Conservation (phyloP, 2,797 vertebrate species). For the Phoebastria nigripes region DNA sequence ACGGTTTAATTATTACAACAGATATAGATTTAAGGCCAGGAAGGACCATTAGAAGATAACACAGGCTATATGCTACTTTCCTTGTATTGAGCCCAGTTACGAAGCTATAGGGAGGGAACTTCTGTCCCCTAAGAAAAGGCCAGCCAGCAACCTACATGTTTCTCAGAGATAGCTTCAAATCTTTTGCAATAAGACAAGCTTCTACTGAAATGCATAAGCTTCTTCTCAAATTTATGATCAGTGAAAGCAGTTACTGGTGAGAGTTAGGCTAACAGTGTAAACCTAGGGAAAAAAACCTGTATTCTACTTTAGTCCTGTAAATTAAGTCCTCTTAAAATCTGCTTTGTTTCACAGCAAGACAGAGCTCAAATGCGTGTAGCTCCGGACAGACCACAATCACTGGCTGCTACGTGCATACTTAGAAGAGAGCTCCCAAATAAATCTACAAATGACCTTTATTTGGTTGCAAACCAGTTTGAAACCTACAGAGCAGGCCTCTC, state of each 20-base stretch:
- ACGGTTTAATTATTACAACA: neutral
- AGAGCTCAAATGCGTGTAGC: rapidly evolving
- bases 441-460: neutral
- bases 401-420: neutral
- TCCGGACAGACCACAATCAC: neutral
- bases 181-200: neutral
- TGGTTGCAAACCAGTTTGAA: neutral
- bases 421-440: neutral
- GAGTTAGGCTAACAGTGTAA: neutral
- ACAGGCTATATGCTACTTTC: neutral
- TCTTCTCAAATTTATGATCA: neutral
- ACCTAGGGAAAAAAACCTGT: neutral
- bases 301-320: neutral
- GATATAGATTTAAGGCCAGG: neutral
- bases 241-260: neutral
- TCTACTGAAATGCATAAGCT: neutral
- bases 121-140: neutral
- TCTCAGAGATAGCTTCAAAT: neutral
- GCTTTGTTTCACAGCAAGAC: neutral
- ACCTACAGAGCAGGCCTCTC: neutral
- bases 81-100: neutral
- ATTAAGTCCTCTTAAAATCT: neutral
- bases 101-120: neutral
- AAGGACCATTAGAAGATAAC: rapidly evolving
- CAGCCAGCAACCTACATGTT: neutral